Evolutionary conservation across 2,113 vertebrate genomes (phyloP), one percentile per base, ranked within the genome.

Genomic region (Tapirus terrestris): DNA sequence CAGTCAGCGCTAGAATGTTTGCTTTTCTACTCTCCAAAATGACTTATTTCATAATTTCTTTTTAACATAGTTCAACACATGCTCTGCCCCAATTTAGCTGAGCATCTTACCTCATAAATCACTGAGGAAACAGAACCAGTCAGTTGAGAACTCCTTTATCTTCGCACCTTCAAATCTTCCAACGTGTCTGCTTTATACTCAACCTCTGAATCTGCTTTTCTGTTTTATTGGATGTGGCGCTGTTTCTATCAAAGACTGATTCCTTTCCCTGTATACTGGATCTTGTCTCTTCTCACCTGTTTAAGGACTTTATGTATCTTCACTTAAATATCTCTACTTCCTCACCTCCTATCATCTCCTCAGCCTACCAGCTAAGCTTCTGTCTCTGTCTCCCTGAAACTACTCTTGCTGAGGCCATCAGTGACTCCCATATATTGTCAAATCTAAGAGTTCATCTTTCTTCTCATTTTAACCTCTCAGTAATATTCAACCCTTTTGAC

Each of bases 181-280:
- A 58, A 43, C 25, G 31, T 33, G 14, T 72, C 10, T 73, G 10
- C 73, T 94, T 80, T 60, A 31, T 87, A 82, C 17, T 85, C 31
- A 9, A 5, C 8, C 13, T 70, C 11, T 86, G 53, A 87, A 1
- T 39, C 8, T 80, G 45, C 58, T 81, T 73, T 93, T 39, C 31
- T 70, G 31, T 83, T 84, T 13, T 60, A 43, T 20, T 51, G 12
- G 25, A 94, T 79, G 12, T 51, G 31, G 84, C 43, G n/a, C 23
- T 89, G 8, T 53, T 97, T 96, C 70, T 92, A 14, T 76, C 60
- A 92, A 77, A 31, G 76, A 53, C 45, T 94, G 39, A 76, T 70
- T 92, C 25, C 4, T 31, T 87, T 56, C 8, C 45, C 16, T 65
- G 51, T 58, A 33, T 11, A n/a, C 11, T 58, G 45, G 45, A 21